These are phyloP conservation scores for Holcopasites calliopsidis DNA, from an alignment of 1,140 invertebrate genomes.

Conservation along the genomic window DNA sequence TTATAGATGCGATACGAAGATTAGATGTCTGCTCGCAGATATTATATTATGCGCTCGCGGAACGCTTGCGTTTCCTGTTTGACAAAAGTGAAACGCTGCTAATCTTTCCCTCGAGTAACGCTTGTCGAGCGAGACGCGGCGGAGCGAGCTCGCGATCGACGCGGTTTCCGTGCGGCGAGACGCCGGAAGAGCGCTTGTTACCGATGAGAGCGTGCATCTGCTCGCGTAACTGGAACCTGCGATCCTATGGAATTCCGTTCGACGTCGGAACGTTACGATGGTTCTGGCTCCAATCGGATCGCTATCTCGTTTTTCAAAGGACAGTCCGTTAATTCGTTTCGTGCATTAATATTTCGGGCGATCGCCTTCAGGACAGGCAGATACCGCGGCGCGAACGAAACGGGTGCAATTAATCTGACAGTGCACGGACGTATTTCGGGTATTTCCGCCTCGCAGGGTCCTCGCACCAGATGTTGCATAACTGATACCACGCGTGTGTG, in stretches of 20 bases:
- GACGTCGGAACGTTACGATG: background rate
- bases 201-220: conserved; percentile 22
- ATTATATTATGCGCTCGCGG: conserved; percentile 30
- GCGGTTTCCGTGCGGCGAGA: background rate
- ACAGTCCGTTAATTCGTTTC: conserved; percentile 23
- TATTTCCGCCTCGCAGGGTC: conserved; percentile 30
- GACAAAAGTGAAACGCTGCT: conserved; percentile 39
- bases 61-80: conserved; percentile 34
- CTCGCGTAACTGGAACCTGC: conserved; percentile 21
- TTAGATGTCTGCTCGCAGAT: conserved; percentile 31
- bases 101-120: background rate
- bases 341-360: conserved; percentile 13
- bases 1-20: conserved; percentile 46
- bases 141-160: background rate
- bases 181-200: conserved; percentile 28
- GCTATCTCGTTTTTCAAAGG: conserved; percentile 17
- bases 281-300: conserved; percentile 25
- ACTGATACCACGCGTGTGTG: background rate
- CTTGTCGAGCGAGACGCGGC: too few species aligned
- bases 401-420: conserved; percentile 44
- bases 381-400: conserved; percentile 18
- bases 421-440: conserved; percentile 31
- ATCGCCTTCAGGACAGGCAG: conserved; percentile 2
- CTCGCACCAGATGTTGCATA: background rate
- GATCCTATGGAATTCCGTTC: conserved; percentile 12